Conservation (phyloP, 2,113 vertebrate species). For the Junco hyemalis region DNA sequence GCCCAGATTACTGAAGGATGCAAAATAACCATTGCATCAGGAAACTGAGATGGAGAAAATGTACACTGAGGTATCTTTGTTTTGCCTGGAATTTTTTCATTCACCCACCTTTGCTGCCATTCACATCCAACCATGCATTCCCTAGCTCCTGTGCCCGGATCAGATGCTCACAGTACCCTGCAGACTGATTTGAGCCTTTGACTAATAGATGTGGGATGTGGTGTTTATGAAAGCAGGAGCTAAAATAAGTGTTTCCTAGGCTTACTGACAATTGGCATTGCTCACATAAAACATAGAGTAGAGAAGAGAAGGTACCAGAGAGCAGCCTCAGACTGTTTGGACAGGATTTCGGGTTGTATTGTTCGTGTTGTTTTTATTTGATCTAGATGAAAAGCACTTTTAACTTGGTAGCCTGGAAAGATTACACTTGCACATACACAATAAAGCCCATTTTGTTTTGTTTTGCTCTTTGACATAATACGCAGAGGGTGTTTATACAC, state of each 20-base stretch:
- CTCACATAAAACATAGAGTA: not conserved
- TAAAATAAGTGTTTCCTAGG: not conserved
- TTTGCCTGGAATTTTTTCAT: not conserved
- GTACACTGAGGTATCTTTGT: not conserved
- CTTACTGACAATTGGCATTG: slow-evolving; percentile 5
- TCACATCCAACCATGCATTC: not conserved
- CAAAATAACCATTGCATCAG: not conserved
- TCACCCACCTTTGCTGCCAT: not conserved
- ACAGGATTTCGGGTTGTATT: not conserved
- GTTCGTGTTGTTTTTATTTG: slow-evolving; percentile 18
- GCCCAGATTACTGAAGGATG: not conserved
- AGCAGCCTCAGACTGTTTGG: not conserved
- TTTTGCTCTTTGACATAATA: slow-evolving; percentile 51
- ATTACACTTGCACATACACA: slow-evolving; percentile 43
- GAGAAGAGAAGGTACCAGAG: not conserved
- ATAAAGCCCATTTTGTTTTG: slow-evolving; percentile 52
- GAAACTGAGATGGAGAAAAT: not conserved
- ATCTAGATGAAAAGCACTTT: slow-evolving; percentile 58
- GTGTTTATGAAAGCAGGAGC: not conserved
- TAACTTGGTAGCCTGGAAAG: slow-evolving; percentile 44
- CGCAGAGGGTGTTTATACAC: slow-evolving; percentile 34
- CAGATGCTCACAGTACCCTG: not conserved
- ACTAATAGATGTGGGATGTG: not conserved
- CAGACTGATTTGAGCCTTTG: not conserved
- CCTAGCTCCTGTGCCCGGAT: not conserved